Conservation (phyloP, 2,113 vertebrate species). For the Nesoenas mayeri region DNA sequence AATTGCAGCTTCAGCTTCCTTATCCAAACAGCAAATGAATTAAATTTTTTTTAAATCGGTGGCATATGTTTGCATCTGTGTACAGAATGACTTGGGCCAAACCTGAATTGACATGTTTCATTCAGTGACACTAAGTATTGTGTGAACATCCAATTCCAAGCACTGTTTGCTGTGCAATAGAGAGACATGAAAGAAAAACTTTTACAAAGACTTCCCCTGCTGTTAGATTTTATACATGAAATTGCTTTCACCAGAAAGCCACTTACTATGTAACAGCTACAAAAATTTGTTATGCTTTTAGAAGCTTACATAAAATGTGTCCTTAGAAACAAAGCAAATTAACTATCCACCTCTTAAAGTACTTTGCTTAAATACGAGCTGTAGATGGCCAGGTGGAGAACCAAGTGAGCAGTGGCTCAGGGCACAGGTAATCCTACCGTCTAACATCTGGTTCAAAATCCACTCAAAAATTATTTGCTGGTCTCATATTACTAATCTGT, state of each 20-base stretch:
- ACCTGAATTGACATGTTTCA: conserved; percentile 43
- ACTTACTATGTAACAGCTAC: background rate
- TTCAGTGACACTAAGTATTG: background rate
- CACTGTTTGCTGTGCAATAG: background rate
- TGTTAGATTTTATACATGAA: background rate
- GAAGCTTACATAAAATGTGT: background rate
- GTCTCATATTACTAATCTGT: background rate
- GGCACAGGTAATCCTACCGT: background rate
- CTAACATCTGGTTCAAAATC: background rate
- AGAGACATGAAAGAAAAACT: background rate
- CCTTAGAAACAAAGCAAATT: background rate
- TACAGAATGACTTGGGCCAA: conserved; percentile 52
- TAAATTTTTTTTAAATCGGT: conserved; percentile 59
- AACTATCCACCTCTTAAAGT: background rate
- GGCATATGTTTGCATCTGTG: conserved; percentile 70
- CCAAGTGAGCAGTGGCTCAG: background rate
- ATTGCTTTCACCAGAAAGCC: background rate
- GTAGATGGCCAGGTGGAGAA: background rate
- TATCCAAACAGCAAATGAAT: conserved; percentile 65
- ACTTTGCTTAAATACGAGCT: background rate
- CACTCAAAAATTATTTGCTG: background rate
- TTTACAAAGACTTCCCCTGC: background rate
- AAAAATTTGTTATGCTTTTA: background rate
- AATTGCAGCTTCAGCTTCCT: conserved; percentile 47
- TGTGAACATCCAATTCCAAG: background rate